Evolutionary conservation across 2,113 vertebrate species (phyloP).

Genomic region (Misgurnus anguillicaudatus): DNA sequence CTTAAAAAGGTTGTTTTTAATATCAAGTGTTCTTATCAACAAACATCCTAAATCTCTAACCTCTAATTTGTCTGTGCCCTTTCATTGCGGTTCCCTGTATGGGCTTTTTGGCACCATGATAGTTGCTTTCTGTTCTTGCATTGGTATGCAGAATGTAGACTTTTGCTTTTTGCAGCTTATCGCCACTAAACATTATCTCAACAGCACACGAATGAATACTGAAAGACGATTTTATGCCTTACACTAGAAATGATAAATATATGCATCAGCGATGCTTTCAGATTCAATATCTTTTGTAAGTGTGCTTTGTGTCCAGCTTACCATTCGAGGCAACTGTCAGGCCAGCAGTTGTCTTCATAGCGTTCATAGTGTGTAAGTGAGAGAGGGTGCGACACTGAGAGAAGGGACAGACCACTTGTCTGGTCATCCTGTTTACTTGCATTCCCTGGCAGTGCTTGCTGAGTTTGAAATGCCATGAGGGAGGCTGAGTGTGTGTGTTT

Average conservation of each 20-base stretch:
- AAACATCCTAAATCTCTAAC: neutral
- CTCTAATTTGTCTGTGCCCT: neutral
- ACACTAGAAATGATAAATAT: neutral
- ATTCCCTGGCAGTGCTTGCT: slow-evolving; percentile 53
- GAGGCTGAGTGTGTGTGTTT: slow-evolving; percentile 39
- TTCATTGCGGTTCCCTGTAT: neutral
- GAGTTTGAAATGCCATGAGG: slow-evolving; percentile 44
- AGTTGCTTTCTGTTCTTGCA: neutral
- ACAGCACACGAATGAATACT: neutral
- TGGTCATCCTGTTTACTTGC: slow-evolving; percentile 57
- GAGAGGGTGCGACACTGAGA: slow-evolving; percentile 1
- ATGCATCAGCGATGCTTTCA: neutral
- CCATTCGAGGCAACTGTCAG: slow-evolving; percentile 5
- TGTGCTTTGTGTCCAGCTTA: neutral
- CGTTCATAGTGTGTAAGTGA: slow-evolving; percentile 16
- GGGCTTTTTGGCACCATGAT: neutral
- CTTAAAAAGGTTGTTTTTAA: too few species aligned
- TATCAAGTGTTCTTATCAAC: too few species aligned
- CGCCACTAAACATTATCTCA: neutral
- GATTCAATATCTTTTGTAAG: neutral
- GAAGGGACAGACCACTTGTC: slow-evolving; percentile 12
- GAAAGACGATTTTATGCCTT: neutral
- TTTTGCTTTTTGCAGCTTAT: neutral
- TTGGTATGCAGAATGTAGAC: neutral
- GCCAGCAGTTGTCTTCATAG: neutral